Base-by-base conservation (phyloP, 1,140 invertebrate species). In the Scaptomyza graminum region DNA sequence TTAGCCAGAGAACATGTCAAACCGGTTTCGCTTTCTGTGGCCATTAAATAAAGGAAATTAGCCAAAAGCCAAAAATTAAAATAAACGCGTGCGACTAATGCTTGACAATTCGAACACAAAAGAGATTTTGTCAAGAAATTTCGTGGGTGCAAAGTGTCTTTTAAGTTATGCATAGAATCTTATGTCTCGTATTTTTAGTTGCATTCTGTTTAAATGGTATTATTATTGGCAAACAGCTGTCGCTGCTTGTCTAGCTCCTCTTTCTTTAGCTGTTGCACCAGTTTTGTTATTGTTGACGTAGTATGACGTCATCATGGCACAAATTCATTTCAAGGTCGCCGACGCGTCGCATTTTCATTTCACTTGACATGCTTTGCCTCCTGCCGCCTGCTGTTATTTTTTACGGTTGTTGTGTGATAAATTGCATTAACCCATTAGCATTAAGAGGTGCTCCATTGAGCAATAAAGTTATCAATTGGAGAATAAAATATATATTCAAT, bases 241-340 rank as follows among this genome's bases (percentile, higher is more conserved):
- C 34, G 70, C 28, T 63, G 8, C 39, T 67, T 64, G 39, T 51
- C 44, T 74, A 41, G 52, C 11, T 22, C 1, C 1, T 22, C 18
- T 74, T 37, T 22, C 15, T 11, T 43, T 57, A 44, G 54, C 28
- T 44, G 72, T 56, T 63, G 59, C 56, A 54, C 69, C 49, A 60
- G 49, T 67, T 73, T 22, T 80, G 51, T 72, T 74, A 39, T 74
- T 51, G 43, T 61, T 63, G 57, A 61, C 62, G 68, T 52, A 54
- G 68, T 52, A 54, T 87, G 82, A 87, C 82, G 82, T 87, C 82
- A 87, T 46, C 50, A 18, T 57, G 75, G 54, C 75, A 88, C 79
- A 87, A 87, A 88, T 87, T 82, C 52, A 76, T 72, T 76, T 88
- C 83, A 87, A 87, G 82, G 82, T 85, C 82, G 69, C 54, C 61